Evolutionary conservation across 1,140 invertebrate genomes (phyloP).

Genomic region (Harpegnathos saltator): DNA sequence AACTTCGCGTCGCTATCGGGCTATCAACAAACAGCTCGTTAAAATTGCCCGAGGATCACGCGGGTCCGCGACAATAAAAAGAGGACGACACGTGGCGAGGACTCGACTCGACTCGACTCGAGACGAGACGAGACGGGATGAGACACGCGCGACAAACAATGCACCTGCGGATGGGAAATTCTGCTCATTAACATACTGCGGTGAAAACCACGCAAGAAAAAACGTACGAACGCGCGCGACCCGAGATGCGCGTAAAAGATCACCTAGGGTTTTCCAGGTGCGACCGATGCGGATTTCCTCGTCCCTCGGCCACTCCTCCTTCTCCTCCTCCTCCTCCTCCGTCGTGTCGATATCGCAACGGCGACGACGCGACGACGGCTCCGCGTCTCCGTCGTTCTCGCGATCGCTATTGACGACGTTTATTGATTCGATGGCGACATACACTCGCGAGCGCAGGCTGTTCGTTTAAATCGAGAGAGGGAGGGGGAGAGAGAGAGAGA

Average conservation of each 20-base stretch:
- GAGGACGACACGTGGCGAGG: slow-evolving; percentile 20
- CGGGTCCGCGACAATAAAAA: background rate
- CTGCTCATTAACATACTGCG: slow-evolving; percentile 36
- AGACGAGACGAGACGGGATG: background rate
- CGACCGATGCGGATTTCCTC: background rate
- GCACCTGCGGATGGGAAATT: slow-evolving; percentile 41
- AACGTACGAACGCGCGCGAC: background rate
- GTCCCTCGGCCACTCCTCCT: background rate
- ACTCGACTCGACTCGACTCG: no score
- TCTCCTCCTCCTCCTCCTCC: slow-evolving; percentile 11
- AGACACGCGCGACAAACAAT: background rate
- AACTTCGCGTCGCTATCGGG: background rate
- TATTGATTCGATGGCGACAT: slow-evolving; percentile 13
- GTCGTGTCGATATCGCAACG: background rate
- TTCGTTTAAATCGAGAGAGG: slow-evolving; percentile 24
- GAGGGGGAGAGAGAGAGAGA: background rate
- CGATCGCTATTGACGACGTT: background rate
- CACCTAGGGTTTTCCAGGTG: slow-evolving; percentile 7
- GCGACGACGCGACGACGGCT: no score
- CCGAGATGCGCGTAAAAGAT: background rate
- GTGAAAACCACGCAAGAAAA: background rate
- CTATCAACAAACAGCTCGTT: no score
- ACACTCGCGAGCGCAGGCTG: background rate
- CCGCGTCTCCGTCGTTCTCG: background rate
- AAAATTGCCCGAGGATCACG: background rate